Evolutionary conservation across 2,113 vertebrate genomes (phyloP), one percentile per base, ranked within the genome.

Genomic region (Equus quagga): DNA sequence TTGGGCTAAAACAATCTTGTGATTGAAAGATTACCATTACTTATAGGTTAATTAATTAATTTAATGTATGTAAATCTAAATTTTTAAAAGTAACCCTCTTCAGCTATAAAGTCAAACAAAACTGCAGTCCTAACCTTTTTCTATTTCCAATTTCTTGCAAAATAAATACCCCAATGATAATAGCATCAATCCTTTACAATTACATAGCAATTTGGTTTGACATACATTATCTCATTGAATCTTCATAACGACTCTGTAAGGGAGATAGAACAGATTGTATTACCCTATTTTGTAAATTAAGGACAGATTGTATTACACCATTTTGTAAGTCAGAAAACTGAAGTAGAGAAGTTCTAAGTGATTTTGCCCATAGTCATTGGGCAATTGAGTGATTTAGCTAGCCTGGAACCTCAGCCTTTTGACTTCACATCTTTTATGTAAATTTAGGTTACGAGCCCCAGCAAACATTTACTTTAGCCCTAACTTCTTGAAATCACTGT

Each of bases 1-100:
- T 75, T 81, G 72, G 14, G 60, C 60, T 84, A 96, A 79, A 92
- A 36, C 70, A 92, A 15, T 88, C 75, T 88, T 95, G 23, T 70
- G 41, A 70, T 64, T 83, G 62, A 89, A 69, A 89, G 23, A 89
- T 89, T 64, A 56, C 31, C 46, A 46, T 72, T 62, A 89, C 72
- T 5, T 60, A 64, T 33, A 82, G 83, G 23, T 85, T 90, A 85
- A 69, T 76, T 78, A 70, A 56, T 19, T 81, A 75, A 15, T 17
- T 51, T 72, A 36, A 82, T 67, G 2, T 73, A 54, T 76, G 13
- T 76, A 82, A 75, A 76, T 88, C 51, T 83, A 69, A 49, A 87
- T 51, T 73, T 91, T 64, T 69, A 21, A 69, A 76, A 19, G 5
- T 62, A 86, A 49, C n/a, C 3, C 36, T 56, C 31, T 92, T 89